Conservation (phyloP, 2,888 invertebrate genomes). For the Lasiommata megera region DNA sequence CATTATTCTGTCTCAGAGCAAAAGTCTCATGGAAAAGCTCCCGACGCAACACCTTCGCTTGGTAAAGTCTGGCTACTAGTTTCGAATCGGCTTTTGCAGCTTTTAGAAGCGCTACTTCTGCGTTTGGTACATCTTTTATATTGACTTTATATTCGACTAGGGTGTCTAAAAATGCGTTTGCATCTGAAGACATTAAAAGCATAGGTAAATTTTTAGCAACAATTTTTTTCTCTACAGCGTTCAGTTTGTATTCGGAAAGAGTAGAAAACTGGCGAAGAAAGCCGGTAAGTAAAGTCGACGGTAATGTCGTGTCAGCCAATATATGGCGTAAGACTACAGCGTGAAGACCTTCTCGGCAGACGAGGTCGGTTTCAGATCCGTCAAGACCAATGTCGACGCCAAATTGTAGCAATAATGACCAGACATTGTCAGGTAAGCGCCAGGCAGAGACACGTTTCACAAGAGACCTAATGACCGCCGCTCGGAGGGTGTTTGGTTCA, state of each 20-base stretch:
- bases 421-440: slow-evolving; percentile 49
- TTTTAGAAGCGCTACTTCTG: slow-evolving; percentile 37
- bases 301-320: slow-evolving; percentile 35
- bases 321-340: slow-evolving; percentile 52
- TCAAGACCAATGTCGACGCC: slow-evolving; percentile 55
- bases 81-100: slow-evolving; percentile 37
- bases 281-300: slow-evolving; percentile 36
- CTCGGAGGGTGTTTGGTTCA: slow-evolving; percentile 54
- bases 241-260: slow-evolving; percentile 48
- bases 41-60: slow-evolving; percentile 46
- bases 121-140: slow-evolving; percentile 36
- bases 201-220: slow-evolving; percentile 38
- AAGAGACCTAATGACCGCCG: slow-evolving; percentile 57
- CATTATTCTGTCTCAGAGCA: slow-evolving; percentile 42
- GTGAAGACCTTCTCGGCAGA: slow-evolving; percentile 57
- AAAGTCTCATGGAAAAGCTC: slow-evolving; percentile 48
- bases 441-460: slow-evolving; percentile 55
- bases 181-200: slow-evolving; percentile 38
- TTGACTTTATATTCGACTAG: slow-evolving; percentile 42
- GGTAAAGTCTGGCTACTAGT: slow-evolving; percentile 44
- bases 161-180: slow-evolving; percentile 41
- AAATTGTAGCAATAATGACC: slow-evolving; percentile 50
- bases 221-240: slow-evolving; percentile 38
- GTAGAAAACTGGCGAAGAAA: slow-evolving; percentile 48
- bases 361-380: slow-evolving; percentile 43